Base-by-base conservation (phyloP, 2,113 vertebrate species). In the Grantiella picta region DNA sequence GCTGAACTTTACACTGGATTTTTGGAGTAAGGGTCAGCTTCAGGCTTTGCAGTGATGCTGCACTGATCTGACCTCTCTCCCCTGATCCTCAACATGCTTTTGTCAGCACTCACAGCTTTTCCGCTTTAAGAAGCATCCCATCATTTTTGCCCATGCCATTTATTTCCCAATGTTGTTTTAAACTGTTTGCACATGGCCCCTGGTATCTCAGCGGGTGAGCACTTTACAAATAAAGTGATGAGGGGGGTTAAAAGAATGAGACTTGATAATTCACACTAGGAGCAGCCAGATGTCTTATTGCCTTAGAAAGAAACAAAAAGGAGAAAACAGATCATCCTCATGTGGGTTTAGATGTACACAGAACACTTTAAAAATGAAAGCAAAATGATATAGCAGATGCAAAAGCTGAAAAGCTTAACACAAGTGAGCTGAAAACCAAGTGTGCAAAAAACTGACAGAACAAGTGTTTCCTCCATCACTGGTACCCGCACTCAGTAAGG, bases 211-310 rank as follows among this genome's bases (percentile, higher is more conserved):
- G 95, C 18, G 50, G 93, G 95, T 70, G 86, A 96, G 92, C 95
- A 84, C 92, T 95, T 93, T 45, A 82, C 95, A 93, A 95, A 96
- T 86, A 90, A 96, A 95, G 89, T 53, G 52, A 89, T 84, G 90
- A 90, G 80, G 82, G 68, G 90, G 96, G 95, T 94, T 97, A 95
- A 96, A 95, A 95, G 95, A 82, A 94, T 91, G 90, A 13, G 14
- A 92, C 88, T 95, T 76, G 93, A 50, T 92, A 95, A 96, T 83
- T 92, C 82, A 65, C n/a, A 17, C 72, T 57, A 81, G 83, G 42
- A 94, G 92, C 93, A 90, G 90, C 94, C 96, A 97, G 96, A 96
- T 97, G 96, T 96, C 96, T 96, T 96, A 96, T 81, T 95, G 94
- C 96, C 83, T 94, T 8, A 33, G 82, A 93, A 93, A 89, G 88